A percentile compares a stretch with the other conserved stretches of the same genome.
phyloP scores from a whole-genome alignment of 2,888 invertebrate genomes.

The Dinocampus coccinellae region DNA sequence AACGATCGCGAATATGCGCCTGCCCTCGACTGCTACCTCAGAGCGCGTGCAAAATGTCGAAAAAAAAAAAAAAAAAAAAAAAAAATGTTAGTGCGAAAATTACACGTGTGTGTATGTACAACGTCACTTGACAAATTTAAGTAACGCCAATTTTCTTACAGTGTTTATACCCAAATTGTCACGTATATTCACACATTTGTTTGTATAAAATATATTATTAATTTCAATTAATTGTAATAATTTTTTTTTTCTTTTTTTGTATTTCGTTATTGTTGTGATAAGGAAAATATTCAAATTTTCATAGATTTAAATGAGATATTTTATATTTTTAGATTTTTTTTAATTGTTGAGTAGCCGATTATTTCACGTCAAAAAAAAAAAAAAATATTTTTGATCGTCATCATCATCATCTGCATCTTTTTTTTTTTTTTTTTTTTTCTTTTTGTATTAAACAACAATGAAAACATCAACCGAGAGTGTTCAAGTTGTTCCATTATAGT shows the following conservation, averaged over 20 bases:
- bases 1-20: slow-evolving; percentile 25
- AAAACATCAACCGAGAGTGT: neutral
- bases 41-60: slow-evolving; percentile 10
- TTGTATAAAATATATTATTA: too few species aligned
- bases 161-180: slow-evolving; percentile 41
- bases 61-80: too few species aligned
- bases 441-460: neutral
- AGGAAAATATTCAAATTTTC: neutral
- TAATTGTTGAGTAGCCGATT: neutral
- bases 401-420: slow-evolving; percentile 50
- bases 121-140: slow-evolving; percentile 56
- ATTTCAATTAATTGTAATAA: too few species aligned
- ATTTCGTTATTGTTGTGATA: neutral
- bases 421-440: neutral
- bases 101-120: slow-evolving; percentile 8
- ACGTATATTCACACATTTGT: too few species aligned
- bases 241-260: too few species aligned
- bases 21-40: slow-evolving; percentile 5
- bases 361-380: slow-evolving; percentile 46
- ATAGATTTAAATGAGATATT: neutral
- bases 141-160: slow-evolving; percentile 48
- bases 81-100: slow-evolving; percentile 21
- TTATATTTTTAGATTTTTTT: neutral
- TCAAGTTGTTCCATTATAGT: neutral
- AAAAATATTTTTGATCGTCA: slow-evolving; percentile 56